Conservation (phyloP, 2,113 vertebrate genomes). For the Clinocottus analis region DNA sequence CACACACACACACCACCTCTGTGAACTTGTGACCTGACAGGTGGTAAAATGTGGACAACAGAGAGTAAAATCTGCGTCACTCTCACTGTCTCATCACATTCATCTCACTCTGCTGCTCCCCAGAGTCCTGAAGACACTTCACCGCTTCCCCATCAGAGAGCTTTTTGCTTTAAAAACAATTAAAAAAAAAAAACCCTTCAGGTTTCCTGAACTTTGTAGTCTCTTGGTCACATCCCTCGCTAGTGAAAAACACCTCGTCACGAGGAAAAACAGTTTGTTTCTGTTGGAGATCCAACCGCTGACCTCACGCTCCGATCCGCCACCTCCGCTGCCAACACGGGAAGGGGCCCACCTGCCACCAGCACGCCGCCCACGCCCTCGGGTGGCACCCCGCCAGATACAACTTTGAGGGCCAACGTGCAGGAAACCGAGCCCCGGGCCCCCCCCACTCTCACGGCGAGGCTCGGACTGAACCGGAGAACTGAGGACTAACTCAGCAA, state of each 20-base stretch:
- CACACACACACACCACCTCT: not conserved
- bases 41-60: conserved; percentile 58
- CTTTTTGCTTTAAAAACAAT: too few species aligned
- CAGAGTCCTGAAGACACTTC: not conserved
- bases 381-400: conserved; percentile 30
- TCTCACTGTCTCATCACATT: conserved; percentile 67
- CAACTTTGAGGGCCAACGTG: conserved; percentile 54
- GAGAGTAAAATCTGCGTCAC: conserved; percentile 55
- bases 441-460: conserved; percentile 26
- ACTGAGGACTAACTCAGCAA: not conserved
- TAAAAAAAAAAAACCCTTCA: too few species aligned
- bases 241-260: conserved; percentile 1
- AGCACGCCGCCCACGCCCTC: conserved; percentile 37
- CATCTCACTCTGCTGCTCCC: conserved; percentile 18
- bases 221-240: not conserved
- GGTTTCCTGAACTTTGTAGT: not conserved
- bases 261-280: conserved; percentile 14
- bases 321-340: conserved; percentile 23
- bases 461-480: not conserved
- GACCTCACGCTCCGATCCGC: conserved; percentile 43
- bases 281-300: conserved; percentile 46
- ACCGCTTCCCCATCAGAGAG: not conserved
- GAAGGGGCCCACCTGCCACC: conserved; percentile 31
- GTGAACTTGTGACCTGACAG: conserved; percentile 68
- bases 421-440: conserved; percentile 7